Evolutionary conservation across 2,113 vertebrate genomes (phyloP).

Genomic region (Andinoacara biseriatus): DNA sequence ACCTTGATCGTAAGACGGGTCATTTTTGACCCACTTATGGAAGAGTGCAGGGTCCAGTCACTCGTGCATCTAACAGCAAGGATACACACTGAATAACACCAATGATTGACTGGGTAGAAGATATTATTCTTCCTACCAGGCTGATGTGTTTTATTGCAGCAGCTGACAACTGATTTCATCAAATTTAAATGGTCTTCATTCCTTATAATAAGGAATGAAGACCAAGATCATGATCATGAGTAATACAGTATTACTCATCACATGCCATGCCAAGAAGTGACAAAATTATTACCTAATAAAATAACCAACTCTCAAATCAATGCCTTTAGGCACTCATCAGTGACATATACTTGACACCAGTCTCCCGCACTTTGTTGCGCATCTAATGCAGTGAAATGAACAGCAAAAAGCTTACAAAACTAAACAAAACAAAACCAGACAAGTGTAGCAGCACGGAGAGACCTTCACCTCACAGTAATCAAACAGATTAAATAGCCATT

Average conservation of each 20-base stretch:
- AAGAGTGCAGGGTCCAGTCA: too few relatives aligned
- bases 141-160: not conserved
- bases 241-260: not conserved
- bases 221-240: not conserved
- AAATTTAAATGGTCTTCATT: not conserved
- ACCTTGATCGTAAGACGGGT: too few relatives aligned
- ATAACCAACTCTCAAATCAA: not conserved
- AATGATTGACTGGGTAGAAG: not conserved
- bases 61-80: too few relatives aligned
- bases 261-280: not conserved
- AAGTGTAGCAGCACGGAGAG: constrained; percentile 1
- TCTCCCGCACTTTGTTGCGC: constrained; percentile 17
- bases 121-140: not conserved
- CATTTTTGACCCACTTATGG: too few relatives aligned
- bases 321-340: not conserved
- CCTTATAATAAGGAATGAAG: not conserved
- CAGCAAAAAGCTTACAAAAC: constrained; percentile 9
- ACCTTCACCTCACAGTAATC: constrained; percentile 48
- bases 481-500: constrained; percentile 59
- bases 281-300: not conserved
- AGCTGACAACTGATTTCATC: not conserved
- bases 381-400: constrained; percentile 15
- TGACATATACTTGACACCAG: not conserved
- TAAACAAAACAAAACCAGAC: not conserved
- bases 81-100: not conserved